Evolutionary conservation across 2,888 invertebrate genomes (phyloP).

Genomic region (Holacanthella duospinosa): DNA sequence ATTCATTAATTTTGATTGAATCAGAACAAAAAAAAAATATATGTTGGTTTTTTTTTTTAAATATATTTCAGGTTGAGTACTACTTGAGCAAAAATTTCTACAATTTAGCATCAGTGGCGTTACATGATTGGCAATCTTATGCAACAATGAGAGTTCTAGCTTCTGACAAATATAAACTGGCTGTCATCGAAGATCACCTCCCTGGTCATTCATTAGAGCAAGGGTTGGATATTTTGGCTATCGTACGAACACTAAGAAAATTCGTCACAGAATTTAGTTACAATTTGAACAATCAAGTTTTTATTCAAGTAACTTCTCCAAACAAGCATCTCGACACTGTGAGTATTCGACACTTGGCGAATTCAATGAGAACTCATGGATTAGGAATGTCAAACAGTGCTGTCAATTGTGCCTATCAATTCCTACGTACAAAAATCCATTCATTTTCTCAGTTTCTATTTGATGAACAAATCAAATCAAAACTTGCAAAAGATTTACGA

Average conservation of each 20-base stretch:
- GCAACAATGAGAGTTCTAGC: slow-evolving; percentile 93
- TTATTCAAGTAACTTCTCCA: slow-evolving; percentile 79
- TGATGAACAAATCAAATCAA: slow-evolving; percentile 94
- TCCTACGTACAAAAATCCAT: slow-evolving; percentile 81
- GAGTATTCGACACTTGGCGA: slow-evolving; percentile 87
- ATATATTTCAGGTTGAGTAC: slow-evolving; percentile 68
- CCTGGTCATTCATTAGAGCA: slow-evolving; percentile 95
- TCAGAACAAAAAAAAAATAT: no score
- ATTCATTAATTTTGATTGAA: neutral
- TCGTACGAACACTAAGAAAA: slow-evolving; percentile 89
- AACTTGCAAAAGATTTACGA: slow-evolving; percentile 76
- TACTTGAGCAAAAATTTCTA: slow-evolving; percentile 92
- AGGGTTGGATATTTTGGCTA: slow-evolving; percentile 90
- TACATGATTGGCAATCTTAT: slow-evolving; percentile 96
- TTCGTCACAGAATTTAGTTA: slow-evolving; percentile 90
- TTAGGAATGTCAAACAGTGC: slow-evolving; percentile 57
- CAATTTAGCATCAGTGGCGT: slow-evolving; percentile 89
- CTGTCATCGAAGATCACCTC: slow-evolving; percentile 79
- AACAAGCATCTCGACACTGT: slow-evolving; percentile 92
- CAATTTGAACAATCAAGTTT: slow-evolving; percentile 92
- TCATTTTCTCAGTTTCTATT: slow-evolving; percentile 94
- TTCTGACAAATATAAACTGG: slow-evolving; percentile 64
- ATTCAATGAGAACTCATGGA: slow-evolving; percentile 93
- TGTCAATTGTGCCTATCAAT: slow-evolving; percentile 83
- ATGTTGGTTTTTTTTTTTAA: no score